Percentiles rank a stretch among this genome's conserved stretches.
Evolutionary conservation across 1,140 invertebrate genomes (phyloP).

Genomic region (Calliphora vicina): DNA sequence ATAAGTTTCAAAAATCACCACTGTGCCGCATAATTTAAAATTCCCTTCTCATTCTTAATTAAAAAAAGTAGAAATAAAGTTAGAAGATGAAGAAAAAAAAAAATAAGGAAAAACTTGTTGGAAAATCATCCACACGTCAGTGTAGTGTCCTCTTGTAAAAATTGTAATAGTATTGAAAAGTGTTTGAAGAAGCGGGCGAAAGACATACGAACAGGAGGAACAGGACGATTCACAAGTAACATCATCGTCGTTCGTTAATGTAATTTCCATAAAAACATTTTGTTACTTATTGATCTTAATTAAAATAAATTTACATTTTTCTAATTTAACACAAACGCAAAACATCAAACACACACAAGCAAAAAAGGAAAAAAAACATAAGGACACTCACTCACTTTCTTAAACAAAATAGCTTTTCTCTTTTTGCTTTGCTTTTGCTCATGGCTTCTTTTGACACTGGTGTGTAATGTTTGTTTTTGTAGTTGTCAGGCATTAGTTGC

Average conservation of each 20-base stretch:
- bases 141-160: conserved; percentile 42
- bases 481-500: conserved; percentile 49
- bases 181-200: neutral
- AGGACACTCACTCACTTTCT: neutral
- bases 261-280: conserved; percentile 63
- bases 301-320: conserved; percentile 64
- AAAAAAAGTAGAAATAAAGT: neutral
- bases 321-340: conserved; percentile 55
- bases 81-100: too few relatives aligned
- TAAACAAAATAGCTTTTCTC: neutral
- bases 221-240: neutral
- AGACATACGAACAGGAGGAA: neutral
- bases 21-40: neutral
- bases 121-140: conserved; percentile 17
- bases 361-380: neutral
- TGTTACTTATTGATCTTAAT: conserved; percentile 64
- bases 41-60: neutral
- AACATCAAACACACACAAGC: conserved; percentile 1
- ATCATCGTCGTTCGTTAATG: conserved; percentile 52
- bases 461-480: neutral
- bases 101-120: neutral
- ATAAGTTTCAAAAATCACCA: too few relatives aligned
- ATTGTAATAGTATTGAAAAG: conserved; percentile 45
- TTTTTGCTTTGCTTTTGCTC: neutral
- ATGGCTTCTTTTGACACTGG: neutral